Evolutionary conservation across 1,140 invertebrate species (phyloP), one percentile per base, ranked within the genome.

Genomic region (Neodiprion lecontei): DNA sequence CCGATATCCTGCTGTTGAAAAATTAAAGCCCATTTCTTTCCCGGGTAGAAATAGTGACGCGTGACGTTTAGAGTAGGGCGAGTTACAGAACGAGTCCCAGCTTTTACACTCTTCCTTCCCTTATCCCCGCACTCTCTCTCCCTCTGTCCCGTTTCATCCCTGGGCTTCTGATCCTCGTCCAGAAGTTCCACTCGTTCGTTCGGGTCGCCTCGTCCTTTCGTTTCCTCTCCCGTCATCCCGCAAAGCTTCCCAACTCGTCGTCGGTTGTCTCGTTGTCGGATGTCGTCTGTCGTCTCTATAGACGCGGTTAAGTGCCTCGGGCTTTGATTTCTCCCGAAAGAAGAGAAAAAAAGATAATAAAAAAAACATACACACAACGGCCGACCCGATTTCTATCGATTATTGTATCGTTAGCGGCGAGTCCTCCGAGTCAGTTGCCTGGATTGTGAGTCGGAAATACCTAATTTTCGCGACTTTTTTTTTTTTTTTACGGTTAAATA

Each of bases 281-380:
- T 79, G 75, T 81, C 81, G 79, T 84, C 78, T 77, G 79, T 83
- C 82, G 70, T 61, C 53, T 12, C 53, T 12, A 61, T 17, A 17
- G 53, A 78, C 79, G 80, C 82, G 74, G 81, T 80, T 84, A 83
- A 83, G 81, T 84, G 80, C 74, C 77, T 67, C 72, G 4, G 53
- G 79, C 83, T 84, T 84, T 83, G 83, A 84, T 84, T 84, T 79
- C 78, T 78, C 77, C 81, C 79, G 28, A 40, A 40, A 40, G 5
- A 40, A 40, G 28, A 40, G 28, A 0, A 40, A 40, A 40, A 5
- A 40, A 40, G 5, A 40, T 0, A 2, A 40, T 2, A 40, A 40
- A 40, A 40, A 40, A 40, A 21, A 21, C 17, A 21, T 21, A 21
- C 17, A 21, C 76, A 79, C 83, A 79, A 82, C 78, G 80, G 81